Evolutionary conservation across 2,113 vertebrate species (phyloP).

Genomic region (Ciconia stormi): DNA sequence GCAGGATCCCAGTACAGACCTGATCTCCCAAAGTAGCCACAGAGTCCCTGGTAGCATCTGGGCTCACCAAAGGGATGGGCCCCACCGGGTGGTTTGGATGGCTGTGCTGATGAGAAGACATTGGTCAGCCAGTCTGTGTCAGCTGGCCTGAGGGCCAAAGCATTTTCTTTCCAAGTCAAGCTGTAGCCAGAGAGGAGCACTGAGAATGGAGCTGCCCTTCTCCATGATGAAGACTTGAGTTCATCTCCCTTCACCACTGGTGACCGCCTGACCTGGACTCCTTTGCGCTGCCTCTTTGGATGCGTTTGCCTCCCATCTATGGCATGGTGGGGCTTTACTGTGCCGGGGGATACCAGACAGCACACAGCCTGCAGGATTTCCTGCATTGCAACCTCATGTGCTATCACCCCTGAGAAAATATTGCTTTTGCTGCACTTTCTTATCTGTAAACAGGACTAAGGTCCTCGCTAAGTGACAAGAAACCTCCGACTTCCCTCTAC

Average conservation of each 20-base stretch:
- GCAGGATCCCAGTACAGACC: background rate
- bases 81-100: background rate
- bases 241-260: background rate
- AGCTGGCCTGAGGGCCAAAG: background rate
- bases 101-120: background rate
- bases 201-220: background rate
- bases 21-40: background rate
- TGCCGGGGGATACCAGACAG: background rate
- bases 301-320: background rate
- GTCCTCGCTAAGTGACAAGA: background rate
- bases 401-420: background rate
- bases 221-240: background rate
- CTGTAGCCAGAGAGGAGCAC: background rate
- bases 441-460: background rate
- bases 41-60: background rate
- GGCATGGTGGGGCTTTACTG: background rate
- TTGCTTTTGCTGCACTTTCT: background rate
- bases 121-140: background rate
- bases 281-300: background rate
- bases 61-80: background rate
- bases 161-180: background rate
- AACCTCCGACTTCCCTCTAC: background rate
- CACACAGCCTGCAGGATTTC: background rate
- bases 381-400: background rate
- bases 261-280: background rate